phyloP scores from a whole-genome alignment of 2,888 invertebrate species.

The Rhagonycha fulva region DNA sequence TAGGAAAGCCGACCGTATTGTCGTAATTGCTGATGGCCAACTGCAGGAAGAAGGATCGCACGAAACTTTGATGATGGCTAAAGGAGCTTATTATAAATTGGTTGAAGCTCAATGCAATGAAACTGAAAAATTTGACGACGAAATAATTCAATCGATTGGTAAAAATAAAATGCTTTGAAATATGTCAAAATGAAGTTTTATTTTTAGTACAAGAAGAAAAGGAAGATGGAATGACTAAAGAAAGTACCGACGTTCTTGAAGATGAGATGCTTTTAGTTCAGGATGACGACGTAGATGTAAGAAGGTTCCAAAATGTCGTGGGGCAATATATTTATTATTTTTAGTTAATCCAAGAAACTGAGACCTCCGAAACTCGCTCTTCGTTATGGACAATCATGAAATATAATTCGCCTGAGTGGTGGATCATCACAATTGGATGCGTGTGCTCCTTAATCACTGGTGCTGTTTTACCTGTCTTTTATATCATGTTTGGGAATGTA shows the following conservation, averaged over 20 bases:
- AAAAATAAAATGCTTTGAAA: too few relatives aligned
- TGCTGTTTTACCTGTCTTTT: conserved; percentile 72
- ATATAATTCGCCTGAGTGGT: conserved; percentile 57
- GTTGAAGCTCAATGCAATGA: conserved; percentile 64
- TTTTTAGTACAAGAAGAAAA: too few relatives aligned
- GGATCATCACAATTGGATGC: conserved; percentile 58
- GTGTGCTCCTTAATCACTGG: conserved; percentile 70
- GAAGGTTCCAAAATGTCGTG: too few relatives aligned
- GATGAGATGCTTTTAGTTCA: not conserved
- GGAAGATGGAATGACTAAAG: too few relatives aligned
- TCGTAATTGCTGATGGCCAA: conserved; percentile 70
- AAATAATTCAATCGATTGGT: not conserved
- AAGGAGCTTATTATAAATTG: conserved; percentile 71
- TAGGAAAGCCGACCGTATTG: conserved; percentile 71
- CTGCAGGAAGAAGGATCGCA: conserved; percentile 75
- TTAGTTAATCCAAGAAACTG: too few relatives aligned
- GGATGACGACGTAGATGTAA: not conserved
- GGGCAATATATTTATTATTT: too few relatives aligned
- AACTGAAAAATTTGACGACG: conserved; percentile 6
- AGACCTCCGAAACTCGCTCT: not conserved
- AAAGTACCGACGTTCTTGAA: not conserved
- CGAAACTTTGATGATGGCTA: conserved; percentile 65
- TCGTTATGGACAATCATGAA: conserved; percentile 50
- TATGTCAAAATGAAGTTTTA: too few relatives aligned
- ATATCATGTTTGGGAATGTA: conserved; percentile 73